These are phyloP conservation scores for Indri indri DNA, from an alignment of 2,113 vertebrate genomes.

Conservation along the genomic window DNA sequence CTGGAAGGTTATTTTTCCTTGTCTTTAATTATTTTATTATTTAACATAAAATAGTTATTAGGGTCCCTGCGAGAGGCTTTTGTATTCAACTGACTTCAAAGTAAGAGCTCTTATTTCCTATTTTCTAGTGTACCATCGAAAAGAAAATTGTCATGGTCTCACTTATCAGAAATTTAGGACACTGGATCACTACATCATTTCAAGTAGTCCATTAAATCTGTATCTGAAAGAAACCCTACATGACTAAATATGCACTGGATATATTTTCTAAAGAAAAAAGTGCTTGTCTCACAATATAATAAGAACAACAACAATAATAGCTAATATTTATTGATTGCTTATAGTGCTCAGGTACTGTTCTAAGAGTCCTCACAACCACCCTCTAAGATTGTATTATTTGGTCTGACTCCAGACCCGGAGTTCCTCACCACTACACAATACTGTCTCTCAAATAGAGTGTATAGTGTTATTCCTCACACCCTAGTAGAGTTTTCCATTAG, in stretches of 20 bases:
- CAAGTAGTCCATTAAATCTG: not conserved
- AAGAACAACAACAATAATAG: not conserved
- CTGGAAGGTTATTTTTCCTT: constrained; percentile 44
- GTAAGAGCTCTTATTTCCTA: constrained; percentile 51
- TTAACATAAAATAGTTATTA: constrained; percentile 46
- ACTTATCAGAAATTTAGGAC: not conserved
- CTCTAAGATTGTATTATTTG: not conserved
- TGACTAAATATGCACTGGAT: constrained; percentile 41
- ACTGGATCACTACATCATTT: not conserved
- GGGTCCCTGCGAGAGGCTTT: not conserved
- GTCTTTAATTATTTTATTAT: constrained; percentile 56
- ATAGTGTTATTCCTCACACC: not conserved
- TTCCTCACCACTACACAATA: not conserved
- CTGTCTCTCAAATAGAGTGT: not conserved
- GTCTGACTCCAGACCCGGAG: not conserved
- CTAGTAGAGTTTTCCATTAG: not conserved
- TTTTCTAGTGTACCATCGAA: not conserved
- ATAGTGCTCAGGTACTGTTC: not conserved
- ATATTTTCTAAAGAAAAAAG: constrained; percentile 38
- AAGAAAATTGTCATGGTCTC: not conserved
- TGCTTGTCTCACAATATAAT: constrained; percentile 31
- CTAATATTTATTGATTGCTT: not conserved
- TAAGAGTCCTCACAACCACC: not conserved
- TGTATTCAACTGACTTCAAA: constrained; percentile 36
- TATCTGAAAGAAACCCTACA: not conserved